Evolutionary conservation across 2,888 invertebrate genomes (phyloP).

Genomic region (Drosophila nigricruria): DNA sequence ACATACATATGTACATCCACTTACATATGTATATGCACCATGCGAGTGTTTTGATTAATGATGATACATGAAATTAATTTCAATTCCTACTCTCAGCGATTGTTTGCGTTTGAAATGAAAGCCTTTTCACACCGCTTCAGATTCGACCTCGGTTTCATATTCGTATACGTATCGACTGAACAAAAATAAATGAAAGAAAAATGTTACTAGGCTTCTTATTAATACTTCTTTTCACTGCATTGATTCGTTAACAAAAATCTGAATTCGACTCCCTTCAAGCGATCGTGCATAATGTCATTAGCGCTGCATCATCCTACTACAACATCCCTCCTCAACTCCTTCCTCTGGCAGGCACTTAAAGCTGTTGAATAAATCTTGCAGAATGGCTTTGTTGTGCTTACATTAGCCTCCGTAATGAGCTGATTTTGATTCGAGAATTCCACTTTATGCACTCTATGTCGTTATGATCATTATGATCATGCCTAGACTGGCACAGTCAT

Average conservation of each 20-base stretch:
- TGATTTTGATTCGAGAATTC: conserved; percentile 76
- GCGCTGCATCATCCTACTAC: conserved; percentile 75
- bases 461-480: conserved; percentile 53
- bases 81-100: conserved; percentile 82
- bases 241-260: conserved; percentile 56
- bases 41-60: conserved; percentile 84
- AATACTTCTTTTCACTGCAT: conserved; percentile 71
- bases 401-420: conserved; percentile 83
- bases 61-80: conserved; percentile 85
- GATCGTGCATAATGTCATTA: conserved; percentile 76
- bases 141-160: conserved; percentile 31
- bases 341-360: conserved; percentile 48
- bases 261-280: conserved; percentile 45
- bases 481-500: conserved; percentile 57
- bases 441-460: conserved; percentile 68
- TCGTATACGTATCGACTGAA: conserved; percentile 5
- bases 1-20: conserved; percentile 9
- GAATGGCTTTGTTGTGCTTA: conserved; percentile 82
- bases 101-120: conserved; percentile 80
- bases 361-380: conserved; percentile 75
- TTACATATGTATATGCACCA: conserved; percentile 40
- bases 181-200: conserved; percentile 24
- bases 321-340: background rate
- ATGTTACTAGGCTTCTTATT: conserved; percentile 71
- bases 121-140: conserved; percentile 74